Conservation (phyloP, 2,113 vertebrate genomes). For the Synodontis membranacea region DNA sequence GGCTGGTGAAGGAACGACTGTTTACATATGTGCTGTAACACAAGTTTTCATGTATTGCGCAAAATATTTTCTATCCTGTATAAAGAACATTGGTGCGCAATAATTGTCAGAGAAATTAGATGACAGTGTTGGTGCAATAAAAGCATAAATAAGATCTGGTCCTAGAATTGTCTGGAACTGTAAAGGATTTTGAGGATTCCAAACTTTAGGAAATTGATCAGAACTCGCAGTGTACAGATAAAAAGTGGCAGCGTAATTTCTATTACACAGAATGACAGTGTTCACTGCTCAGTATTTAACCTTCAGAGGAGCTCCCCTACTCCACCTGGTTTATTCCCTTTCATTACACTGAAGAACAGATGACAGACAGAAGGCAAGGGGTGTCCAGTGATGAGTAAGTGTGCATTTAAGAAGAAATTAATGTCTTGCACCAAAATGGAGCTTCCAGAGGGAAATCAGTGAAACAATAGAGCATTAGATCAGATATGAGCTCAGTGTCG, state of each 20-base stretch:
- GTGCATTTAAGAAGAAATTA: neutral
- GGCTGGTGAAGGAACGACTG: too few relatives aligned
- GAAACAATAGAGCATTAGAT: neutral
- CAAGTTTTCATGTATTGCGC: neutral
- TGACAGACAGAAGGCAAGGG: neutral
- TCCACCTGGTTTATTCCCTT: neutral
- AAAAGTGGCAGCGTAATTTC: neutral
- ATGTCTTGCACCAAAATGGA: neutral
- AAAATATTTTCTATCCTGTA: neutral
- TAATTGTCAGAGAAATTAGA: neutral
- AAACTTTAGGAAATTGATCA: neutral
- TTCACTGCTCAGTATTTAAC: neutral
- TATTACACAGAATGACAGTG: neutral
- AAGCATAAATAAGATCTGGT: neutral
- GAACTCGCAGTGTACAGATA: neutral
- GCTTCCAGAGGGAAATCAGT: neutral
- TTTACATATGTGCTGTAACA: neutral
- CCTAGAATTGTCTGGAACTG: neutral
- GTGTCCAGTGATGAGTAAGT: neutral
- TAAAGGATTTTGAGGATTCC: neutral
- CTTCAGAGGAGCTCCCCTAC: neutral
- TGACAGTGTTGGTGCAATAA: neutral
- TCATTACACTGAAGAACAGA: neutral
- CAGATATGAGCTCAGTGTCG: slow-evolving; percentile 8
- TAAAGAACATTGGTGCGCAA: neutral